Percentiles rank a stretch among this genome's conserved stretches.
phyloP scores from a whole-genome alignment of 1,140 invertebrate genomes.

The Neoseiulus cucumeris region DNA sequence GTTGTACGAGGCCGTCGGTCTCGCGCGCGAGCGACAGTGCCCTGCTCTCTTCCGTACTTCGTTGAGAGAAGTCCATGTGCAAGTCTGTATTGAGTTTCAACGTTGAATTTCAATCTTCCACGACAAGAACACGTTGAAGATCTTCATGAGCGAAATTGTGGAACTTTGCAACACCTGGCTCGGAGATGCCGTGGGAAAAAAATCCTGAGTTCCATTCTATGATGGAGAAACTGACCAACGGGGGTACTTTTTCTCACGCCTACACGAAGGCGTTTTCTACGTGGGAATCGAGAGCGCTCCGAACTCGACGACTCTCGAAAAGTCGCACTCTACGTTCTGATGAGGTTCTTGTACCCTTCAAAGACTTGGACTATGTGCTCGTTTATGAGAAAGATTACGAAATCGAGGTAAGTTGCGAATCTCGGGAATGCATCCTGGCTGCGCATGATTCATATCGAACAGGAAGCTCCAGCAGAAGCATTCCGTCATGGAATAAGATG shows the following conservation, averaged over 20 bases:
- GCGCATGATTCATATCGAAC: no score
- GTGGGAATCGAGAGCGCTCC: background rate
- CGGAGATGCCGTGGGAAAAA: background rate
- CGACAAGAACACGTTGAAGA: background rate
- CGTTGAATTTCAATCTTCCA: no score
- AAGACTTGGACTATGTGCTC: background rate
- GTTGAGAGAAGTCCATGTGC: no score
- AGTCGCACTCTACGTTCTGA: background rate
- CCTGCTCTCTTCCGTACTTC: no score
- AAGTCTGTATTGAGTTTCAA: no score
- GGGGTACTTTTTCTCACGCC: background rate
- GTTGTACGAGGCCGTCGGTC: no score
- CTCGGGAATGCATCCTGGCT: no score
- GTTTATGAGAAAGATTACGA: slow-evolving; percentile 2
- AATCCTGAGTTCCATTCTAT: background rate
- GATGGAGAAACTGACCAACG: background rate
- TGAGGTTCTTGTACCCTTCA: background rate
- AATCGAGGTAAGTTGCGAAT: background rate
- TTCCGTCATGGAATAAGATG: no score
- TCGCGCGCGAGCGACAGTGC: no score
- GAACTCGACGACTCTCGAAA: background rate
- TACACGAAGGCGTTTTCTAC: background rate
- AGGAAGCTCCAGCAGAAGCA: no score
- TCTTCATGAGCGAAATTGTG: background rate
- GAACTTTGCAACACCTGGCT: background rate